Conservation (phyloP, 1,140 invertebrate genomes). For the Eumeta japonica region DNA sequence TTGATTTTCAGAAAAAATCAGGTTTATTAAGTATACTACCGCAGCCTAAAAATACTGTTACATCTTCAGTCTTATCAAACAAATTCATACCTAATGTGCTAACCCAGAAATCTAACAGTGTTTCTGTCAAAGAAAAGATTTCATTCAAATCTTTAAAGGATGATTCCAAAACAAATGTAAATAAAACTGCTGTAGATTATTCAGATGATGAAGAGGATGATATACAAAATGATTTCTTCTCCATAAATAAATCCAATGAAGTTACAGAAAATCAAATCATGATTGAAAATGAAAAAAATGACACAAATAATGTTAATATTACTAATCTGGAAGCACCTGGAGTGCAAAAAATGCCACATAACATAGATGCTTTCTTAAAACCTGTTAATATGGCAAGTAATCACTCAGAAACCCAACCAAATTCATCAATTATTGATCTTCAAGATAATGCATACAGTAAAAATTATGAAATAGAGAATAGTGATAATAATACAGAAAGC, state of each 20-base stretch:
- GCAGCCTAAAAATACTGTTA: conserved; percentile 49
- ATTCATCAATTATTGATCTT: too few species aligned
- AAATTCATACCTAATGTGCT: conserved; percentile 37
- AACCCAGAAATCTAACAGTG: conserved; percentile 29
- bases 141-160: too few species aligned
- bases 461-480: too few species aligned
- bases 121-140: conserved; percentile 25
- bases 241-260: conserved; percentile 45
- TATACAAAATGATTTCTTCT: conserved; percentile 57
- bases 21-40: conserved; percentile 57
- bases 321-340: too few species aligned
- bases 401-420: too few species aligned
- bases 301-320: conserved; percentile 4
- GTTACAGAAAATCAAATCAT: conserved; percentile 20
- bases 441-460: too few species aligned
- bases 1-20: conserved; percentile 42
- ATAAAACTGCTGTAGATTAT: conserved; percentile 17
- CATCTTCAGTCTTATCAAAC: conserved; percentile 18
- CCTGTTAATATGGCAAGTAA: too few species aligned
- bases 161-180: conserved; percentile 5
- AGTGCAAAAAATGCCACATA: too few species aligned
- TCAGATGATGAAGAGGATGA: conserved; percentile 52
- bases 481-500: too few species aligned
- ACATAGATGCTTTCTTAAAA: too few species aligned
- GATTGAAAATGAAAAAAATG: conserved; percentile 11